phyloP scores from a whole-genome alignment of 2,797 vertebrate genomes.

The Poecilia gillii region DNA sequence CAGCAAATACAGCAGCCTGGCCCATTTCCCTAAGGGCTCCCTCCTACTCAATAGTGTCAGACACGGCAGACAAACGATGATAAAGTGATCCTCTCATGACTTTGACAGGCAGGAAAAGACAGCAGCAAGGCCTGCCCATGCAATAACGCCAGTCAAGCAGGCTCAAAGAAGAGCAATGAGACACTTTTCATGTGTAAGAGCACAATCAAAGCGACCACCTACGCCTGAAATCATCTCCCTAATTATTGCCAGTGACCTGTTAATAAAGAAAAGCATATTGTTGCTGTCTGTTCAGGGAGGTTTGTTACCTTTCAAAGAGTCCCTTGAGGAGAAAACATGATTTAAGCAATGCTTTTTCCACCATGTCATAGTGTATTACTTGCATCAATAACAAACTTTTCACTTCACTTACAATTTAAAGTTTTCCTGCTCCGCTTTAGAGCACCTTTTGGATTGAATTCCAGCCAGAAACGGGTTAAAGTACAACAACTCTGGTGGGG shows the following conservation, averaged over 20 bases:
- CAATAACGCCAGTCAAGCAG: conserved; percentile 86
- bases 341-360: neutral
- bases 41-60: conserved; percentile 86
- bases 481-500: no score
- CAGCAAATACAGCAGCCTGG: conserved; percentile 73
- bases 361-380: neutral
- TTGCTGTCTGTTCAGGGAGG: conserved; percentile 43
- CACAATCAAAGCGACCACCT: conserved; percentile 68
- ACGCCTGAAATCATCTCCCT: conserved; percentile 48
- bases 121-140: conserved; percentile 85
- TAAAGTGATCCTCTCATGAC: conserved; percentile 94
- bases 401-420: neutral
- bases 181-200: conserved; percentile 63
- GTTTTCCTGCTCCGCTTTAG: neutral
- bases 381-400: neutral
- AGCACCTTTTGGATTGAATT: neutral
- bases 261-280: conserved; percentile 70
- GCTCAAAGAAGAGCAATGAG: conserved; percentile 59
- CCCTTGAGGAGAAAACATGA: conserved; percentile 9
- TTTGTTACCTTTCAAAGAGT: neutral
- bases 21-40: conserved; percentile 86
- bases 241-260: conserved; percentile 63
- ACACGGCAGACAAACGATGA: conserved; percentile 97
- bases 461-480: neutral
- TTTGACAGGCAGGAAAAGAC: conserved; percentile 89